A percentile compares a stretch with the other conserved stretches of the same genome.
Evolutionary conservation across 1,140 invertebrate species (phyloP).

Genomic region (Calephelis nemesis): DNA sequence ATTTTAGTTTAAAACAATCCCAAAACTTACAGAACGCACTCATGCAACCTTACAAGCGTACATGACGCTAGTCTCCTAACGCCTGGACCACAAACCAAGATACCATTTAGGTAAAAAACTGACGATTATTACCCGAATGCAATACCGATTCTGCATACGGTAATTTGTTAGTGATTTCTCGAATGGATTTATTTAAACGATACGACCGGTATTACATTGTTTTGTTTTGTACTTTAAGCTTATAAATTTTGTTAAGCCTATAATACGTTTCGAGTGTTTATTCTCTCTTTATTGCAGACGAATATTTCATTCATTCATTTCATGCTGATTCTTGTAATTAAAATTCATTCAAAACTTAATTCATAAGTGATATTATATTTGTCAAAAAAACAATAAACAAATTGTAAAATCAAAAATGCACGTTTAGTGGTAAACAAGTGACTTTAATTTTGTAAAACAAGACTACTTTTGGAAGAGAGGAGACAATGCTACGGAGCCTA

Average conservation of each 20-base stretch:
- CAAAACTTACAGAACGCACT: not conserved
- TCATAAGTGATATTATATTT: too few relatives aligned
- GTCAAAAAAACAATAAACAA: too few relatives aligned
- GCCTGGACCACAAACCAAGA: slow-evolving; percentile 34
- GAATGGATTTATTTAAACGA: slow-evolving; percentile 31
- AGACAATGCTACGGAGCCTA: too few relatives aligned
- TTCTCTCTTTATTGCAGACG: not conserved
- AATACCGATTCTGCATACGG: slow-evolving; percentile 52
- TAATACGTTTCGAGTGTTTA: slow-evolving; percentile 1
- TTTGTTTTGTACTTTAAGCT: slow-evolving; percentile 35
- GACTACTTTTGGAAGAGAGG: too few relatives aligned
- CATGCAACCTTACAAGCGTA: not conserved
- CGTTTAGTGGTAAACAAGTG: too few relatives aligned
- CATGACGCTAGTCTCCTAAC: not conserved
- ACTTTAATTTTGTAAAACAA: too few relatives aligned
- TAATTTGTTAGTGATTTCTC: slow-evolving; percentile 59
- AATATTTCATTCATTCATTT: too few relatives aligned
- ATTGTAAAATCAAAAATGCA: too few relatives aligned
- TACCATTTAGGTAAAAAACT: slow-evolving; percentile 58
- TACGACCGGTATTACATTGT: slow-evolving; percentile 37
- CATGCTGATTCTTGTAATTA: too few relatives aligned
- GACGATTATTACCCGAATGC: slow-evolving; percentile 63
- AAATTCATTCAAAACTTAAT: too few relatives aligned
- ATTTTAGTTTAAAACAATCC: not conserved
- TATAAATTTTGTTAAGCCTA: slow-evolving; percentile 3